Percentiles rank a stretch among this genome's conserved stretches.
Evolutionary conservation across 2,113 vertebrate species (phyloP).

Genomic region (Diadophis punctatus): DNA sequence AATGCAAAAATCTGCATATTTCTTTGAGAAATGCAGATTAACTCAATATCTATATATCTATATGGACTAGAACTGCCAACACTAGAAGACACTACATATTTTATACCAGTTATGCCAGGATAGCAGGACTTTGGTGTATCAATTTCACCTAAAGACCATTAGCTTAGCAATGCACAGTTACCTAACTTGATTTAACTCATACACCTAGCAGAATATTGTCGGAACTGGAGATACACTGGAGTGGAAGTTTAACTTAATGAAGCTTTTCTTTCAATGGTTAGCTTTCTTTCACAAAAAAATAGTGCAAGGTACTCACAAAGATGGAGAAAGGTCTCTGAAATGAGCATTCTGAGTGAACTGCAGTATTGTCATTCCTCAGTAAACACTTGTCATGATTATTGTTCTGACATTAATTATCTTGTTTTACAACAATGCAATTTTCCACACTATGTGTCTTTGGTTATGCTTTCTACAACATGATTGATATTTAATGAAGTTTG

Average conservation of each 20-base stretch:
- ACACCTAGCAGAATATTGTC: neutral
- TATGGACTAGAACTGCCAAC: neutral
- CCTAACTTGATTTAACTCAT: neutral
- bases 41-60: neutral
- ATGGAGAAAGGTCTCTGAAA: neutral
- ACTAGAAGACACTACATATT: neutral
- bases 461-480: neutral
- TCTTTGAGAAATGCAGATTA: neutral
- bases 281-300: neutral
- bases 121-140: neutral
- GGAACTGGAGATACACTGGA: no score
- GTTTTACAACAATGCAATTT: conserved; percentile 17
- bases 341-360: neutral
- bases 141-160: neutral
- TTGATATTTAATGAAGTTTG: neutral
- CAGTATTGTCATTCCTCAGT: neutral
- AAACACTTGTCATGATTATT: neutral
- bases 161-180: neutral
- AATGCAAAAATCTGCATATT: neutral
- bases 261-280: neutral
- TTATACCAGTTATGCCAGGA: neutral
- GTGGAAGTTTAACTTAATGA: neutral
- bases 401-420: neutral
- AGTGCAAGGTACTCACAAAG: neutral
- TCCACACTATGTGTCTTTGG: conserved; percentile 13